Base-by-base conservation (phyloP, 2,113 vertebrate species). In the Eretmochelys imbricata region DNA sequence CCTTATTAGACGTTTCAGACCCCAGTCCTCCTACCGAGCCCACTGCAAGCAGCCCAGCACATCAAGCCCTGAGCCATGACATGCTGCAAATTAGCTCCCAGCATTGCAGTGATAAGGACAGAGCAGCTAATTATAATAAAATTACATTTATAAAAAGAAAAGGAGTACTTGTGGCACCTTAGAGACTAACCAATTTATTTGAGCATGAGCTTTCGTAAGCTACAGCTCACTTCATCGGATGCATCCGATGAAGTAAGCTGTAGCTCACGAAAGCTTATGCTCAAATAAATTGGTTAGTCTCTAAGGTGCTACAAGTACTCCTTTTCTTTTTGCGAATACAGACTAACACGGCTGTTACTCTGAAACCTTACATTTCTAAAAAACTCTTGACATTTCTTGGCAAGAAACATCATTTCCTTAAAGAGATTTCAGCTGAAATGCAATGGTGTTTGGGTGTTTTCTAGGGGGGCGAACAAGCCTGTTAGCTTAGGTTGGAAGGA, bases 371-470 rank as follows among this genome's bases (percentile, higher is more conserved):
- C 19, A 35, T 35, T 93, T 93, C 83, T 91, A 94, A 91, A 76
- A 89, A 93, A 93, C 54, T 46, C 95, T 85, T 91, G 82, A 93
- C 89, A 94, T 93, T 91, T 95, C 95, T 94, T 96, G 95, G 93
- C 96, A 96, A 81, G 95, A 69, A 82, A 50, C n/a, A 57, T 85
- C 57, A 84, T 84, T 97, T 89, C 93, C 95, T 94, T 94, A 7
- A 72, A 93, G 96, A 96, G 91, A 38, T 82, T 84, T 38, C 65
- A 38, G n/a, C 19, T 20, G 31, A 38, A 38, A 72, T 72, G 65
- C 20, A 38, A 10, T 10, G 65, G n/a, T 8, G n/a, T 38, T 72
- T 72, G 65, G 65, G 4, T 9, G 20, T 72, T 38, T 92, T 94
- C 78, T 90, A 84, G 91, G 90, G 90, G 96, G 95, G 93, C 93